Conservation (phyloP, 2,888 invertebrate genomes). For the Zeuzera pyrina region DNA sequence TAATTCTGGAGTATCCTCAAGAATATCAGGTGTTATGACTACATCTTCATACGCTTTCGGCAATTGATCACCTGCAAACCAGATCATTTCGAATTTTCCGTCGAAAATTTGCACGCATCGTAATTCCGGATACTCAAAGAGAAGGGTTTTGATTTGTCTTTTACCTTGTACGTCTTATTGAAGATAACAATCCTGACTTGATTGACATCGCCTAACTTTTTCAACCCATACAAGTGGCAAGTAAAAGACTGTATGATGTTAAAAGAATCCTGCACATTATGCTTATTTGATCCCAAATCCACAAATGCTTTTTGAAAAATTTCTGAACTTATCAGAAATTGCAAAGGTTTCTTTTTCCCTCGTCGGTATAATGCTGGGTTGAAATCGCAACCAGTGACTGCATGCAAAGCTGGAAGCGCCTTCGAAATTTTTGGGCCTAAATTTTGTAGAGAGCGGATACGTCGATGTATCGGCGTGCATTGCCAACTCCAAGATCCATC, state of each 20-base stretch:
- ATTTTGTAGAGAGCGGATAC: constrained; percentile 1
- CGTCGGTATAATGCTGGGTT: too few species aligned
- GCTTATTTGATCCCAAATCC: too few species aligned
- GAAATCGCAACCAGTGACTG: constrained; percentile 12
- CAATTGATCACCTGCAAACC: constrained; percentile 20
- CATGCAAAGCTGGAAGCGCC: constrained; percentile 13
- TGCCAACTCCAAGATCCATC: constrained; percentile 4
- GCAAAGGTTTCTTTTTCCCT: too few species aligned
- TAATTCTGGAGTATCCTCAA: constrained; percentile 15
- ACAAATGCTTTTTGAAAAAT: too few species aligned
- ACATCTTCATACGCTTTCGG: constrained; percentile 21
- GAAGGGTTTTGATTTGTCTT: constrained; percentile 20
- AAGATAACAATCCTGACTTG: too few species aligned
- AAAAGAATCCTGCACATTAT: too few species aligned
- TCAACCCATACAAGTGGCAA: too few species aligned
- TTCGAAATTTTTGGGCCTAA: constrained; percentile 9
- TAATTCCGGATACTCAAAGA: constrained; percentile 22
- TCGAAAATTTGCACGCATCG: constrained; percentile 19
- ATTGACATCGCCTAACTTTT: too few species aligned
- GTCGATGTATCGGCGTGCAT: constrained; percentile 3
- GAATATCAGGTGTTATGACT: constrained; percentile 20
- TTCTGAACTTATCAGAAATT: too few species aligned
- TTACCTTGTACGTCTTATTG: constrained; percentile 23
- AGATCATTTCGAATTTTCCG: constrained; percentile 10
- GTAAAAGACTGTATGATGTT: too few species aligned